A percentile compares a stretch with the other conserved stretches of the same genome.
These are phyloP conservation scores for Aleadryas rufinucha DNA, from an alignment of 2,113 vertebrate species.

Conservation along the genomic window DNA sequence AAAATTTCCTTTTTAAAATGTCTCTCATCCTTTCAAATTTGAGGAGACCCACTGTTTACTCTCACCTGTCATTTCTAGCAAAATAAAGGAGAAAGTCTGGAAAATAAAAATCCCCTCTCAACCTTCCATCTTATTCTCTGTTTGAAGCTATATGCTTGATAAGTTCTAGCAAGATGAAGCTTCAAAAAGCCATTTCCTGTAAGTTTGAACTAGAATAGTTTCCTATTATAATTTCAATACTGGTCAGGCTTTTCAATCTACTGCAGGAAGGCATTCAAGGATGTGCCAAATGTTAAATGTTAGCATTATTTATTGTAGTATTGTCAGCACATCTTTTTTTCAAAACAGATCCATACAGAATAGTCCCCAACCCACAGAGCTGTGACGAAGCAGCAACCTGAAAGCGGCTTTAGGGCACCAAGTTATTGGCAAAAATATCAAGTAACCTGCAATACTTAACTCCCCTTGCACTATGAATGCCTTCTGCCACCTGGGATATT, in stretches of 20 bases:
- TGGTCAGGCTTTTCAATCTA: not conserved
- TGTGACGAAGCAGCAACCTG: not conserved
- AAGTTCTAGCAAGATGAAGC: not conserved
- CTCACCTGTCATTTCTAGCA: not conserved
- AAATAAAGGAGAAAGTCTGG: not conserved
- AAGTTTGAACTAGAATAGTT: not conserved
- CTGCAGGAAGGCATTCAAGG: not conserved
- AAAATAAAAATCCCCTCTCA: not conserved
- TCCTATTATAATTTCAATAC: not conserved
- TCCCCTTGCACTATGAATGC: not conserved
- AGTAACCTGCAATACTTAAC: not conserved
- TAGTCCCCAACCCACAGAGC: not conserved
- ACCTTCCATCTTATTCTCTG: not conserved
- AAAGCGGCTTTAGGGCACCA: not conserved
- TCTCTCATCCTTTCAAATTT: not conserved
- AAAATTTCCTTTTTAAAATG: not conserved
- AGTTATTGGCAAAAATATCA: not conserved
- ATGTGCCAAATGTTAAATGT: not conserved
- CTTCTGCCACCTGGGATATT: not conserved
- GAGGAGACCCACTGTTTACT: not conserved
- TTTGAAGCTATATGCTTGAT: conserved; percentile 2
- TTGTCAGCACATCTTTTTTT: not conserved
- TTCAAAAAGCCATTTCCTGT: not conserved
- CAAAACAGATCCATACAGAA: not conserved
- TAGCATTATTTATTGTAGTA: not conserved